Evolutionary conservation across 2,888 invertebrate species (phyloP).

Genomic region (Clanis bilineata): DNA sequence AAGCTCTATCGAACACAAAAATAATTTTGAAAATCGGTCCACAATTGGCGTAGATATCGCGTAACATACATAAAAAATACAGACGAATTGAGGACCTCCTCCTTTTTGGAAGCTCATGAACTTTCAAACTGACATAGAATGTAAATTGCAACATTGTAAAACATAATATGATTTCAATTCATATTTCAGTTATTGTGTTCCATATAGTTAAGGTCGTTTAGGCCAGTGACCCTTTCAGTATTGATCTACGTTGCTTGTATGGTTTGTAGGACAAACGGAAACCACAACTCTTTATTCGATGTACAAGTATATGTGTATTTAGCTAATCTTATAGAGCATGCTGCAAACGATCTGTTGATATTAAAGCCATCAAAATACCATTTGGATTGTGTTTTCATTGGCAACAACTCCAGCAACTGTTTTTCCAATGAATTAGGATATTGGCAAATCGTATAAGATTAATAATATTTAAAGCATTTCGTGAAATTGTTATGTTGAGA

Average conservation of each 20-base stretch:
- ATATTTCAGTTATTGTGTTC: conserved; percentile 5
- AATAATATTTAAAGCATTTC: neutral
- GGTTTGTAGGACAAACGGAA: conserved; percentile 54
- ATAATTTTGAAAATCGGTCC: no score
- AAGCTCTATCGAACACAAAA: no score
- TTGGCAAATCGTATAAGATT: neutral
- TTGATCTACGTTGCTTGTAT: conserved; percentile 44
- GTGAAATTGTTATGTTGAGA: neutral
- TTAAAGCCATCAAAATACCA: neutral
- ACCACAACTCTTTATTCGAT: conserved; percentile 29
- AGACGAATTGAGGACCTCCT: no score
- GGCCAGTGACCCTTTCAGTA: conserved; percentile 56
- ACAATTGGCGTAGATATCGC: no score
- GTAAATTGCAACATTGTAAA: neutral
- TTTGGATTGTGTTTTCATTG: neutral
- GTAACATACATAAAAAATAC: no score
- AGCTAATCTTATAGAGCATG: neutral
- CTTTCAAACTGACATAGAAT: neutral
- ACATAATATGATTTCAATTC: neutral
- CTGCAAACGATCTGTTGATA: neutral
- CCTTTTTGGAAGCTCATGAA: no score
- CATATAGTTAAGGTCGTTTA: conserved; percentile 23
- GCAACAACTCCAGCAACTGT: neutral
- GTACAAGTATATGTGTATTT: neutral
- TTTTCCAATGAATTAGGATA: neutral